Evolutionary conservation across 1,140 invertebrate species (phyloP), one percentile per base, ranked within the genome.

Genomic region (Calephelis nemesis): DNA sequence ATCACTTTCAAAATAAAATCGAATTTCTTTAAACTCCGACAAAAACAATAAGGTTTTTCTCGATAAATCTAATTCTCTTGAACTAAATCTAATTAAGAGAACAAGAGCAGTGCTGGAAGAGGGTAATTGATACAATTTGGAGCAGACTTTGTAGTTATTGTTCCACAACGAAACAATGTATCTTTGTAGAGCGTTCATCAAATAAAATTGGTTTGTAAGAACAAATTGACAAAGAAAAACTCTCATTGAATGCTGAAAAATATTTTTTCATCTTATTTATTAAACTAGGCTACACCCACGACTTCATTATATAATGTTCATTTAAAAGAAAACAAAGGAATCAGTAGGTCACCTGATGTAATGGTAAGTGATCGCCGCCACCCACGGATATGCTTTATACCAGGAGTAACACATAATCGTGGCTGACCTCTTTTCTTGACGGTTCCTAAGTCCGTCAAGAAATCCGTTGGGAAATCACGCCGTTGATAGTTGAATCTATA

Each of bases 61-160:
- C 50, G 15, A 52, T 15, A 52, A 52, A 52, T 52, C 50, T 52
- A 52, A 13, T 52, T 52, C 9, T 52, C 50, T 15, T 13, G 13
- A 13, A n/a, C 50, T 52, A 15, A 52, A 52, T 52, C 9, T 52
- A 13, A 52, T 52, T 52, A 52, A 19, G n/a, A 52, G 15, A 13
- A 52, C 50, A 52, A 52, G 50, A 52, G 15, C 50, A 52, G 9
- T 54, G 52, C 10, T 54, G 52, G 52, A 30, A 54, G 52, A 54
- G 52, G 15, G 52, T 54, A 54, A 54, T 54, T 54, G 52, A 54
- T 58, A 58, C 54, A 58, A 58, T 58, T 58, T 58, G 54, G 19
- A 58, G 15, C 15, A 30, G 54, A 58, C 54, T 58, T 58, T 58
- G 54, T 58, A 58, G 54, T 39, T 58, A 58, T 58, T 58, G 54